Evolutionary conservation across 2,888 invertebrate genomes (phyloP).

Genomic region (Calliphora vomitoria): DNA sequence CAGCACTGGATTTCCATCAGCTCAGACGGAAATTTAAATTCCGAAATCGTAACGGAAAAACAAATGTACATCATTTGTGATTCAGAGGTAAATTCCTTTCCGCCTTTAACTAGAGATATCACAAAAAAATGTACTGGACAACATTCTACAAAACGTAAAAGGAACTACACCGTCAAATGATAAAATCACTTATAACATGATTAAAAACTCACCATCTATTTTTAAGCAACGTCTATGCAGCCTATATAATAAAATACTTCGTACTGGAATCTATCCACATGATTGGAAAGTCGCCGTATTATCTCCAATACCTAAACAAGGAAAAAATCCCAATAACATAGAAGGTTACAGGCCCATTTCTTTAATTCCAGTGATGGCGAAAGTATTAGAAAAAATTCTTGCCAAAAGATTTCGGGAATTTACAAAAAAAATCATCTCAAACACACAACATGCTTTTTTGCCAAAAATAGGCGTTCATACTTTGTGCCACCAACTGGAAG

Average conservation of each 20-base stretch:
- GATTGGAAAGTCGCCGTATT: constrained; percentile 35
- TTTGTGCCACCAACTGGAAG: constrained; percentile 33
- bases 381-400: constrained; percentile 40
- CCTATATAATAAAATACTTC: too few species aligned
- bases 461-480: too few species aligned
- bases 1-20: constrained; percentile 41
- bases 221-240: too few species aligned
- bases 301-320: constrained; percentile 29
- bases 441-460: too few species aligned
- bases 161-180: constrained; percentile 2
- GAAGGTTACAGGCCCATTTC: constrained; percentile 20
- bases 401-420: constrained; percentile 11
- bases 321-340: constrained; percentile 13
- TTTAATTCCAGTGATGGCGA: constrained; percentile 22
- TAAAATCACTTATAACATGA: constrained; percentile 36
- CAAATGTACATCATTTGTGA: not conserved
- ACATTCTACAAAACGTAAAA: constrained; percentile 10
- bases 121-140: constrained; percentile 8
- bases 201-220: constrained; percentile 10
- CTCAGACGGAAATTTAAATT: constrained; percentile 24
- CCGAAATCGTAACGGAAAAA: constrained; percentile 3
- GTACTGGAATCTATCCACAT: constrained; percentile 16
- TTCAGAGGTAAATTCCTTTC: not conserved
- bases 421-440: not conserved
- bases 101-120: constrained; percentile 1